Evolutionary conservation across 2,113 vertebrate species (phyloP), one percentile per base, ranked within the genome.

Genomic region (Miniopterus natalensis): DNA sequence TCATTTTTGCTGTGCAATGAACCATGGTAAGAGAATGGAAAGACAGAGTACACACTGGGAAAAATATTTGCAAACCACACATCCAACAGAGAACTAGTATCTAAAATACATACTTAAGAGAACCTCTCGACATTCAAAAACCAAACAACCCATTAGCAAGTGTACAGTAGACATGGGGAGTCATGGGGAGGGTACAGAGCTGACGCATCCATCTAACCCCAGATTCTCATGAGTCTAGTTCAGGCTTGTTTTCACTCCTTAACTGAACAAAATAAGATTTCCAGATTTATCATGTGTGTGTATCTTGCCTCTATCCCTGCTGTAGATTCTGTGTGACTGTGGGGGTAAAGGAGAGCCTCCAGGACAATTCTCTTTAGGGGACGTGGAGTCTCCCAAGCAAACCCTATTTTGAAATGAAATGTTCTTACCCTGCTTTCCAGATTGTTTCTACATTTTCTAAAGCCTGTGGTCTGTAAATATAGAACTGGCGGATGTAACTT

Each of bases 381-480:
- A 36, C 36, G 29, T 57, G 55, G 83, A 92, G 21, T 90, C 15
- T 49, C 80, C 74, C 42, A 80, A 88, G 66, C 27, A 88, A 94
- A 88, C 45, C 51, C 14, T 94, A 29, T 96, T 96, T 88, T 90
- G 85, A 74, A 90, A 49, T 90, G 53, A 89, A 74, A 90, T 78
- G 51, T 77, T 90, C 77, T 90, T 94, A 42, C 89, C 84, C 95
- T 92, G 88, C 66, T 92, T 87, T 90, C 95, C 95, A 96, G 97
- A 95, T 95, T 97, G 92, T 96, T 92, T 88, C 75, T 88, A 65
- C 12, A 77, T 96, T 97, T 95, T 81, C 85, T 59, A 78, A 94
- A 95, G 88, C 66, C 77, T 92, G 79, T 80, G 77, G 94, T 83
- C 92, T 78, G 73, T 94, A 97, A 97, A 97, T 97, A 95, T 88